These are phyloP conservation scores for Byasa hedistus DNA, from an alignment of 2,888 invertebrate genomes.

Conservation along the genomic window DNA sequence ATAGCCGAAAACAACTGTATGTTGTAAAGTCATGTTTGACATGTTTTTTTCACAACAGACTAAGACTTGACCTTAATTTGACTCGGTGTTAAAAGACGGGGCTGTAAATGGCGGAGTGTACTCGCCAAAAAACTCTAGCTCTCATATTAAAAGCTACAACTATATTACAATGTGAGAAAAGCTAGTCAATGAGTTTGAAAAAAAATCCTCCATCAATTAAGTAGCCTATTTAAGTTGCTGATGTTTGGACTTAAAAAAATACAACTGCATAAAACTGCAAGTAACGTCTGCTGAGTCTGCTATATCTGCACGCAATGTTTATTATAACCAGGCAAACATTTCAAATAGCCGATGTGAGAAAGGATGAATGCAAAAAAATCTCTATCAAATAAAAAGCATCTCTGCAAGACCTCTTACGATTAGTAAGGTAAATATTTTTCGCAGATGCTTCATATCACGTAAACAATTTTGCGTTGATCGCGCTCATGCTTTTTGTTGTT, in stretches of 20 bases:
- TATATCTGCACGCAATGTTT: background rate
- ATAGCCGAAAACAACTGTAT: conserved; percentile 31
- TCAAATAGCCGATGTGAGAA: background rate
- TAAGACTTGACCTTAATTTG: too few relatives aligned
- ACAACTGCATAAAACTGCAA: background rate
- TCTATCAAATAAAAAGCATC: conserved; percentile 18
- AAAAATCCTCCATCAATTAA: too few relatives aligned
- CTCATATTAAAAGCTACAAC: too few relatives aligned
- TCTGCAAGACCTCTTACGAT: conserved; percentile 25
- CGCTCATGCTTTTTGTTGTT: conserved; percentile 19
- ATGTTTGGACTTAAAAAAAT: too few relatives aligned
- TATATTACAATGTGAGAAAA: too few relatives aligned
- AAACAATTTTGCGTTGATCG: conserved; percentile 24
- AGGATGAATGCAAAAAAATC: conserved; percentile 19
- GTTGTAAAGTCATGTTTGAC: background rate
- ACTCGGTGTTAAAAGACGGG: too few relatives aligned
- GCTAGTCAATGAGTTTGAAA: too few relatives aligned
- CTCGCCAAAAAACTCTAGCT: too few relatives aligned
- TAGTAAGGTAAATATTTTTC: conserved; percentile 30
- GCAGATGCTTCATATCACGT: conserved; percentile 30
- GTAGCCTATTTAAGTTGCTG: too few relatives aligned
- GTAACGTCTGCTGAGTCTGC: background rate
- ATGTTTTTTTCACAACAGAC: too few relatives aligned
- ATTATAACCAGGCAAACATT: conserved; percentile 6
- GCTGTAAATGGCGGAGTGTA: too few relatives aligned